Conservation (phyloP, 2,797 vertebrate genomes). For the Cheirogaleus major region DNA sequence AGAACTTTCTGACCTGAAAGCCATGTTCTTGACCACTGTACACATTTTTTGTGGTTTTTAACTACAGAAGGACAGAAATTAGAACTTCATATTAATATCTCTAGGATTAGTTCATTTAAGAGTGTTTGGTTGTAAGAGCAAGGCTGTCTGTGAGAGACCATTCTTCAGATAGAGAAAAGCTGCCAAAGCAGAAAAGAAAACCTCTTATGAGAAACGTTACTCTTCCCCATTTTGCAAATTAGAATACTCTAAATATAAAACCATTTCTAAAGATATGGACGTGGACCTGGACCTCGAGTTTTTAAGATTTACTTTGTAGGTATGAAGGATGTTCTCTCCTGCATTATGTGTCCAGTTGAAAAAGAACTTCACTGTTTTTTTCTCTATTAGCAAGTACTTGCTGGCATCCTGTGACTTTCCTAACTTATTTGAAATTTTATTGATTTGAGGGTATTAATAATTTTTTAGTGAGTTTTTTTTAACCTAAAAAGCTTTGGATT, state of each 20-base stretch:
- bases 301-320: background rate
- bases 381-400: background rate
- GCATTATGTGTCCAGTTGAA: background rate
- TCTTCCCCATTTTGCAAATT: background rate
- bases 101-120: background rate
- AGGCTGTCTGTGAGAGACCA: background rate
- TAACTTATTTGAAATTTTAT: background rate
- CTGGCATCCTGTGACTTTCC: background rate
- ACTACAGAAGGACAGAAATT: background rate
- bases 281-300: background rate
- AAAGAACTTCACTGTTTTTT: background rate
- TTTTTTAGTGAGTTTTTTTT: background rate
- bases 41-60: background rate
- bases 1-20: background rate
- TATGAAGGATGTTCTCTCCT: background rate
- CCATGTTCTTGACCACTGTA: background rate
- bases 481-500: background rate
- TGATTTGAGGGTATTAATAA: background rate
- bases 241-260: background rate
- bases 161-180: background rate
- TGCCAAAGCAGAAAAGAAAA: background rate
- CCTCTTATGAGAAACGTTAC: background rate
- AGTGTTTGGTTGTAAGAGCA: background rate
- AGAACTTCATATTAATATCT: background rate
- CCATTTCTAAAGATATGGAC: background rate